Evolutionary conservation across 2,888 invertebrate species (phyloP).

Genomic region (Lutraria lutraria): DNA sequence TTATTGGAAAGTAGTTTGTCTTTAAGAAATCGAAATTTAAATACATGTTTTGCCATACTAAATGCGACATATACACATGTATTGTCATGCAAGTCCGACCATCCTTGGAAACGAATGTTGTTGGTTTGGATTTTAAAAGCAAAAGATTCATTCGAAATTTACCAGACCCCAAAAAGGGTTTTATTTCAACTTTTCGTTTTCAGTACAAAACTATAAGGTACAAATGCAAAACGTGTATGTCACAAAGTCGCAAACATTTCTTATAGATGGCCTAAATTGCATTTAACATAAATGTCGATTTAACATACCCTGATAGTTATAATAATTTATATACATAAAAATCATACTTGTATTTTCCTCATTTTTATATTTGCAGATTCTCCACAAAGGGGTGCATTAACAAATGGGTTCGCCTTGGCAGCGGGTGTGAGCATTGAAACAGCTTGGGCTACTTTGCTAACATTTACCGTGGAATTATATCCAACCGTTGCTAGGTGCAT

Average conservation of each 20-base stretch:
- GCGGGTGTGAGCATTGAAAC: constrained; percentile 49
- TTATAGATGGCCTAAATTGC: no score
- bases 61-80: neutral
- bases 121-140: neutral
- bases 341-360: no score
- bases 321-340: no score
- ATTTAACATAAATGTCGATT: no score
- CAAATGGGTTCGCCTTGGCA: constrained; percentile 39
- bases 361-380: constrained; percentile 23
- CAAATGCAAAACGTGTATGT: no score
- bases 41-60: neutral
- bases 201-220: no score
- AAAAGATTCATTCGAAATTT: no score
- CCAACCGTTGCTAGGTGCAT: constrained; percentile 50
- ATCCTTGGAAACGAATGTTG: no score
- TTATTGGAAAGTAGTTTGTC: neutral
- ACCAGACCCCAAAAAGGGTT: no score
- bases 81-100: no score
- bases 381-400: constrained; percentile 29
- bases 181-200: no score
- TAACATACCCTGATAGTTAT: no score
- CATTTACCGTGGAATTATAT: constrained; percentile 49
- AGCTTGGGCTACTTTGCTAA: constrained; percentile 51
- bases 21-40: neutral
- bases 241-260: neutral